Evolutionary conservation across 1,140 invertebrate species (phyloP), one percentile per base, ranked within the genome.

Genomic region (Drosophila kohkoa): DNA sequence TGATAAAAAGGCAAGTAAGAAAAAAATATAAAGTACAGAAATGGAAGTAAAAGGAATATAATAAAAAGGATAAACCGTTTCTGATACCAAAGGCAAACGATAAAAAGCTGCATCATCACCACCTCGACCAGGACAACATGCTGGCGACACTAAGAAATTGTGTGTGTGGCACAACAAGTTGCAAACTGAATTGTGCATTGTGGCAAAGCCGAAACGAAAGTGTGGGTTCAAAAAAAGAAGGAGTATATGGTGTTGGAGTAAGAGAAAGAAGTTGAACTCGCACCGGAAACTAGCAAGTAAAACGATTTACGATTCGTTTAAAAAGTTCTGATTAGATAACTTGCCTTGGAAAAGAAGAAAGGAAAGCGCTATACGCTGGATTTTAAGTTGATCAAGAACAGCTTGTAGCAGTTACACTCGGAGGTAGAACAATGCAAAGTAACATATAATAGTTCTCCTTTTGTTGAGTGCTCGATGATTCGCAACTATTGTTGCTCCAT

Each of bases 281-380:
- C 41, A 55, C 63, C 63, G 63, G 63, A 70, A 69, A 69, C 66
- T 69, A 38, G 32, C 20, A 46, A 63, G 48, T 55, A 35, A 43
- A 74, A 69, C 71, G 71, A 74, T 74, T 74, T 74, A 74, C 65
- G 71, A 74, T 74, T 68, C 71, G 71, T 55, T 74, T 69, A 69
- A 74, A 64, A 74, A 74, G 49, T 74, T 74, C 28, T 62, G 55
- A 74, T 68, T 74, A 51, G 70, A 73, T 71, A 71, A 64, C 59
- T 71, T 66, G 67, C 8, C 28, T 15, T 25, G 2, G 41, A 41
- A 20, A 57, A 10, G 0, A 4, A 10, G 3, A 57, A 15, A 11
- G 3, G 20, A 25, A 25, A 25, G 3, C 20, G 20, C 2, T 38
- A 41, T 41, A 57, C 32, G 8, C 15, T 57, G 54, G 8, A 41